These are phyloP conservation scores for Antidorcas marsupialis DNA, from an alignment of 2,113 vertebrate species.

Conservation along the genomic window DNA sequence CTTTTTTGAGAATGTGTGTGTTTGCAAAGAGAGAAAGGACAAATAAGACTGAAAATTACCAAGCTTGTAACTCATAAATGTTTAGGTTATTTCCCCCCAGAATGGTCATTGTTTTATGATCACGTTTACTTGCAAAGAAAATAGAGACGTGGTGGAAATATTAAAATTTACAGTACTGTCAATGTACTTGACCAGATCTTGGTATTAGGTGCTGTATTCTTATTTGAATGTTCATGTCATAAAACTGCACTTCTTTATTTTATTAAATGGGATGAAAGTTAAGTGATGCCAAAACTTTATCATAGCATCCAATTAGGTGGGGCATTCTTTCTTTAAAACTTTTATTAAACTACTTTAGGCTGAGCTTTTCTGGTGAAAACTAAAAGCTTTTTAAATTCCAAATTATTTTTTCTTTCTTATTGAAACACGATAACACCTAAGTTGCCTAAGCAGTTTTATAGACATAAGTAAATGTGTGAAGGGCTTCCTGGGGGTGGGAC, in stretches of 20 bases:
- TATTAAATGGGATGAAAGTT: neutral
- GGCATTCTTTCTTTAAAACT: neutral
- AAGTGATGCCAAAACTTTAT: neutral
- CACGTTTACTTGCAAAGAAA: neutral
- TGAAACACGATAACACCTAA: slow-evolving; percentile 42
- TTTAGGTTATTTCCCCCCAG: neutral
- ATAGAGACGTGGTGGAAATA: neutral
- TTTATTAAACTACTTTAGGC: neutral
- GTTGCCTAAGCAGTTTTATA: slow-evolving; percentile 43
- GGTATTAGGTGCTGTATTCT: neutral
- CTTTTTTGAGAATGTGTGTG: neutral
- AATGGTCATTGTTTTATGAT: neutral
- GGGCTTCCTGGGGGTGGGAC: neutral
- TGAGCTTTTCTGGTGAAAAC: neutral
- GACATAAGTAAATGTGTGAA: slow-evolving; percentile 40
- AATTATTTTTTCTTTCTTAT: neutral
- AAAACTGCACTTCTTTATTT: neutral
- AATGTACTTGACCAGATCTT: neutral
- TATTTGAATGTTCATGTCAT: neutral
- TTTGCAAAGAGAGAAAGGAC: neutral
- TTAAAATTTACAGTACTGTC: neutral
- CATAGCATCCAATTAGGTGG: neutral
- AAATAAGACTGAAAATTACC: neutral
- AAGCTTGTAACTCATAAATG: neutral
- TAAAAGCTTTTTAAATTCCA: neutral